Base-by-base conservation (phyloP, 1,140 invertebrate genomes). In the Listronotus oregonensis region DNA sequence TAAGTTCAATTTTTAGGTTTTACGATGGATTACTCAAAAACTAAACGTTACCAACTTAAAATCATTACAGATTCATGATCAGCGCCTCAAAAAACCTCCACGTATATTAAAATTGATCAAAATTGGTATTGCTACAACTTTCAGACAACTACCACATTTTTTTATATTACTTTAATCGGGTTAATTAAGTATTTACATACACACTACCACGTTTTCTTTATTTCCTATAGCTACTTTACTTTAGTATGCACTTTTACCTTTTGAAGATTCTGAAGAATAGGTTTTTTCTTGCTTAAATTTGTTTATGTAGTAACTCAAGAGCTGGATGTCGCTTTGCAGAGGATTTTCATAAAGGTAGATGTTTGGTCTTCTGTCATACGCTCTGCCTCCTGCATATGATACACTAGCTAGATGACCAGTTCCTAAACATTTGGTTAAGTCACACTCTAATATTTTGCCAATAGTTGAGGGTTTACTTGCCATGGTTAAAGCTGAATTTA, bases 321-420 rank as follows among this genome's bases (percentile, higher is more conserved):
- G 67, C 59, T 79, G 76, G 57, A 79, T 79, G 63, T 79, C 78
- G 63, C 72, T 79, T 52, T 72, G 75, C 60, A 80, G 68, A 14
- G 74, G 21, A 66, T 79, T 77, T 75, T 81, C 83, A 71, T 89
- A 82, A 72, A 86, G 84, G 80, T 84, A 86, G 71, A 88, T 83
- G n/a, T 87, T 84, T 62, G 83, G 85, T 73, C 91, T 86, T 72
- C 86, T 84, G 66, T 87, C 85, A 77, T 90, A 89, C 32, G 86
- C 85, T 77, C 85, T 90, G 69, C 87, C 89, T 69, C 89, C 91
- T 75, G 89, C 87, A 79, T 90, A 92, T 73, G 87, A 86, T 71
- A 93, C 84, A 79, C 89, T 90, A 40, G 91, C 86, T 75, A 93
- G 82, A 81, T 89, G 86, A 63, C 90, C 90, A 75, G 81, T 82